A percentile compares a stretch with the other conserved stretches of the same genome.
Conservation (phyloP, 2,797 vertebrate genomes). For the Amazona ochrocephala region DNA sequence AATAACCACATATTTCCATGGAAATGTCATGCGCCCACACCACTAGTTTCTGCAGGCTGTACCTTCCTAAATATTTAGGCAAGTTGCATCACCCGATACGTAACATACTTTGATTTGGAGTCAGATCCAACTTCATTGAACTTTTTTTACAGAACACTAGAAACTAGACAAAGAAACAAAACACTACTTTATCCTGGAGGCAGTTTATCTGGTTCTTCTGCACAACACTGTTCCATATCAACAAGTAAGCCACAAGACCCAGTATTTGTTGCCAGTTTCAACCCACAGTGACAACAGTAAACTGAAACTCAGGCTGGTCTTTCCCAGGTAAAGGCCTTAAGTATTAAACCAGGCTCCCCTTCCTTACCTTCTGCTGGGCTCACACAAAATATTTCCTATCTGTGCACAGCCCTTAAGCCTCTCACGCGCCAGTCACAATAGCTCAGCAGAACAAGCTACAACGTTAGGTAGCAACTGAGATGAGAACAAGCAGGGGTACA, state of each 20-base stretch:
- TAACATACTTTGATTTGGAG: neutral
- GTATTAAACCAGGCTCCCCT: neutral
- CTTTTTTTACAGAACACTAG: neutral
- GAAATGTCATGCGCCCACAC: accelerated
- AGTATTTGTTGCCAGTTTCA: neutral
- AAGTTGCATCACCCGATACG: neutral
- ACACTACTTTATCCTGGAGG: neutral
- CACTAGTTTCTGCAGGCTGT: neutral
- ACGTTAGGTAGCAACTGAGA: accelerated
- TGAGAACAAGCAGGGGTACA: neutral
- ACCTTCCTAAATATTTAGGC: neutral
- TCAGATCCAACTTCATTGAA: neutral
- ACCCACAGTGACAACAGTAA: neutral
- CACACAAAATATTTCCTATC: accelerated
- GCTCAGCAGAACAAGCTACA: neutral
- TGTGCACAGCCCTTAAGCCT: accelerated
- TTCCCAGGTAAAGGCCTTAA: neutral
- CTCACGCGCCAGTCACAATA: neutral
- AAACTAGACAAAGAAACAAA: neutral
- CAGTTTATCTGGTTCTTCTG: neutral
- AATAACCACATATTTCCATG: neutral
- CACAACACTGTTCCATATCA: neutral
- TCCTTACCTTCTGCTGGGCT: neutral
- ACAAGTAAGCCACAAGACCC: accelerated
- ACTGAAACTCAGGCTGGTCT: neutral